Evolutionary conservation across 2,113 vertebrate genomes (phyloP).

Genomic region (Carlito syrichta): DNA sequence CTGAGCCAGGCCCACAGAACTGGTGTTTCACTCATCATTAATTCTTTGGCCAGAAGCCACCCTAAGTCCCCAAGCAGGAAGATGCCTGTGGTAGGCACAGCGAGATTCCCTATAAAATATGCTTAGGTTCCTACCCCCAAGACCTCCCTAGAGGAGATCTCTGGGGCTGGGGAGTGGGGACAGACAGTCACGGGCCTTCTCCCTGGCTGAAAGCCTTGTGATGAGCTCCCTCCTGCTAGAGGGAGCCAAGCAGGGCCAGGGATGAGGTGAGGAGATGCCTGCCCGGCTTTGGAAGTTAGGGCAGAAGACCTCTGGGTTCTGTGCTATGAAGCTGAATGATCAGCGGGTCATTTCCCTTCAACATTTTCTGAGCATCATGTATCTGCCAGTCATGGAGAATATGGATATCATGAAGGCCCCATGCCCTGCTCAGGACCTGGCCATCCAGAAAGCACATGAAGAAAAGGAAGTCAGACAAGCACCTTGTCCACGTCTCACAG

Average conservation of each 20-base stretch:
- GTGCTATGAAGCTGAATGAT: neutral
- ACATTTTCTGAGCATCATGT: neutral
- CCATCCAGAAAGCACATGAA: neutral
- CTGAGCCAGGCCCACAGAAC: too few relatives aligned
- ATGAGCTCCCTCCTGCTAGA: neutral
- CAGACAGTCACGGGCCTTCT: neutral
- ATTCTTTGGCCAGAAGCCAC: neutral
- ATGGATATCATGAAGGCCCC: neutral
- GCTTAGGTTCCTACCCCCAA: too few relatives aligned
- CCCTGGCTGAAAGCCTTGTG: neutral
- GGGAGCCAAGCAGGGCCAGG: neutral
- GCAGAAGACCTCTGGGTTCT: neutral
- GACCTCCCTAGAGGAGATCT: neutral
- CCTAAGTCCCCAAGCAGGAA: neutral
- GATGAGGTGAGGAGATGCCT: neutral
- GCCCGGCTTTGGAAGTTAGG: neutral
- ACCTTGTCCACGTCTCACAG: neutral
- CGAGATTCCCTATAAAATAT: too few relatives aligned
- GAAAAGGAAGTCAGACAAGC: neutral
- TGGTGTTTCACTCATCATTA: neutral
- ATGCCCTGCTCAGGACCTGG: neutral
- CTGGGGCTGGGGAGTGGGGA: neutral
- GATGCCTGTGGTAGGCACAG: neutral
- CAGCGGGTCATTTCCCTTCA: neutral
- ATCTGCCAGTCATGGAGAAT: neutral